phyloP scores from a whole-genome alignment of 2,888 invertebrate genomes.

The Scelioninae gen. 2 region DNA sequence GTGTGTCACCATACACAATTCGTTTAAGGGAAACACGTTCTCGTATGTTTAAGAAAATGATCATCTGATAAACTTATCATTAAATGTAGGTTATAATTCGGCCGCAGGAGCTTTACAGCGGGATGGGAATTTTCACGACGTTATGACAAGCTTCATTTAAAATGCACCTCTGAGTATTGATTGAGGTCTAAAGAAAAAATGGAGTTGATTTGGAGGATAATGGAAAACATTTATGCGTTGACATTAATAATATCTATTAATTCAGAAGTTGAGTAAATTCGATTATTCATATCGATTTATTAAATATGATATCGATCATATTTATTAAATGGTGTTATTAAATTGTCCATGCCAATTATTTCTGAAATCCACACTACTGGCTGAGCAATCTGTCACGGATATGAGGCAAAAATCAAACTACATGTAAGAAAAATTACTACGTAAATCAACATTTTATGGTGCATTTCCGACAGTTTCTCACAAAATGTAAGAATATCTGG shows the following conservation, averaged over 20 bases:
- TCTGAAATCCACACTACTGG: too few relatives aligned
- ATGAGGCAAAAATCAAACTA: too few relatives aligned
- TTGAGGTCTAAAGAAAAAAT: conserved; percentile 21
- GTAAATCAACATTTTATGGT: too few relatives aligned
- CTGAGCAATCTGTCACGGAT: too few relatives aligned
- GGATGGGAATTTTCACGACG: conserved; percentile 12
- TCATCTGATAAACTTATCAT: conserved; percentile 30
- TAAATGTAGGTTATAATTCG: conserved; percentile 30
- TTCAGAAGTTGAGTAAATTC: background rate
- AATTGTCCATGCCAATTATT: too few relatives aligned
- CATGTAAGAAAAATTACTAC: too few relatives aligned
- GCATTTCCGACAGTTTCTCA: too few relatives aligned
- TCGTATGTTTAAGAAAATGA: conserved; percentile 12
- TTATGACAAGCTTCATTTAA: conserved; percentile 23
- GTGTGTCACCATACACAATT: conserved; percentile 18
- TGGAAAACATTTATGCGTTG: background rate
- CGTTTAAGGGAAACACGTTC: conserved; percentile 20
- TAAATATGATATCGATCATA: background rate
- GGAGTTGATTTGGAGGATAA: conserved; percentile 18
- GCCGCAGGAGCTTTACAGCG: conserved; percentile 11
- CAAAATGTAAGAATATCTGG: too few relatives aligned
- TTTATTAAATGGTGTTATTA: too few relatives aligned
- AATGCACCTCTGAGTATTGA: conserved; percentile 21
- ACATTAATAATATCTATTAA: background rate
- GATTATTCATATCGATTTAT: too few relatives aligned